phyloP scores from a whole-genome alignment of 2,888 invertebrate genomes.

The Drosophila birchii region DNA sequence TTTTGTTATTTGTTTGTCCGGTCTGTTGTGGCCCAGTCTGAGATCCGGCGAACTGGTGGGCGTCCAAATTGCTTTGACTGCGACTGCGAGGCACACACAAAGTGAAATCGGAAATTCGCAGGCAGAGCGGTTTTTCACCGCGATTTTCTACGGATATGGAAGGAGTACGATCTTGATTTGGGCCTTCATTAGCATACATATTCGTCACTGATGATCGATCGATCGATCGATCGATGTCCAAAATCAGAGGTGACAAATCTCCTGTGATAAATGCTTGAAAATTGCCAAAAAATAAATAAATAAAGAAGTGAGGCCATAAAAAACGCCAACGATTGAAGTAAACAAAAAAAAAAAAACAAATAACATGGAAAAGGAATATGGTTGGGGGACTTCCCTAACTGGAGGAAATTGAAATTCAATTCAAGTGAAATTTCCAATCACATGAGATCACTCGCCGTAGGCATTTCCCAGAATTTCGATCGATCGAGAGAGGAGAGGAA shows the following conservation, averaged over 20 bases:
- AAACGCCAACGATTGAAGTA: conserved; percentile 35
- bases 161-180: conserved; percentile 36
- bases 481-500: neutral
- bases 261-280: conserved; percentile 63
- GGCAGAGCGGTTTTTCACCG: conserved; percentile 11
- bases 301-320: conserved; percentile 15
- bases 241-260: conserved; percentile 55
- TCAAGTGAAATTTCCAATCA: conserved; percentile 34
- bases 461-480: conserved; percentile 18
- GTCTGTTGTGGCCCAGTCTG: conserved; percentile 37
- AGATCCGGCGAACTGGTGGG: conserved; percentile 56
- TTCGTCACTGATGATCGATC: conserved; percentile 41
- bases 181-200: conserved; percentile 37
- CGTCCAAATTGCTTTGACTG: conserved; percentile 65
- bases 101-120: conserved; percentile 53
- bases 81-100: conserved; percentile 33
- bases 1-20: conserved; percentile 6
- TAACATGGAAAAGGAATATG: conserved; percentile 4
- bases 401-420: conserved; percentile 21
- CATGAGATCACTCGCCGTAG: conserved; percentile 28
- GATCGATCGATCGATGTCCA: conserved; percentile 14
- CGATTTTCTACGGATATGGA: conserved; percentile 12
- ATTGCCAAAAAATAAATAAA: conserved; percentile 14
- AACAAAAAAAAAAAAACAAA: neutral
- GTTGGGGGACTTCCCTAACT: conserved; percentile 1